Conservation (phyloP, 2,888 invertebrate genomes). For the Troides helena region DNA sequence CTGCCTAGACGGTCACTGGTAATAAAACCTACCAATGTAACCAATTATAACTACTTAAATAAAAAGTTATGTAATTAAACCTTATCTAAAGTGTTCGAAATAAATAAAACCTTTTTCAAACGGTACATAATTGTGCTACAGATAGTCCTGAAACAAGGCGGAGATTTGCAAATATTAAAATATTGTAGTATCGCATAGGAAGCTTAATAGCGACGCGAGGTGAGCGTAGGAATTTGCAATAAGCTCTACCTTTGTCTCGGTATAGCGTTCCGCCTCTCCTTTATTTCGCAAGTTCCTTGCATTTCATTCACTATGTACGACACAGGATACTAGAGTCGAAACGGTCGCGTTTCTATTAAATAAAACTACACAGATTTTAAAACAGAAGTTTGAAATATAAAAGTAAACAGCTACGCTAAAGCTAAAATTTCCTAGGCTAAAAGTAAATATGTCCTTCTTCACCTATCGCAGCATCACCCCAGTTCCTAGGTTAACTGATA, state of each 20-base stretch:
- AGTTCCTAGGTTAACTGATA: no score
- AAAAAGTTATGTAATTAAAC: no score
- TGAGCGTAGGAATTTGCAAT: slow-evolving; percentile 75
- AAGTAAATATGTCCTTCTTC: no score
- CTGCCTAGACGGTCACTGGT: no score
- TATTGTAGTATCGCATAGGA: slow-evolving; percentile 55
- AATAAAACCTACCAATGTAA: no score
- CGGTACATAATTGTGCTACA: background rate
- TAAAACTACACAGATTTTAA: background rate
- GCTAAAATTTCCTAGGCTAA: no score
- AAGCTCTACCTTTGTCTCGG: slow-evolving; percentile 71
- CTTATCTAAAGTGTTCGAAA: no score
- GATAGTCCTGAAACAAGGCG: slow-evolving; percentile 5
- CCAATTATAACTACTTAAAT: no score
- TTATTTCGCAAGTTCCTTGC: slow-evolving; percentile 69
- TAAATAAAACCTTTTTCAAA: background rate
- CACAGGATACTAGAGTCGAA: slow-evolving; percentile 41
- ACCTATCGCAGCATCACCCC: no score
- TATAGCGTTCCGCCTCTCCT: slow-evolving; percentile 50
- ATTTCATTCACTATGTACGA: slow-evolving; percentile 63
- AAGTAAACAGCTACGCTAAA: background rate
- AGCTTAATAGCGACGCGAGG: slow-evolving; percentile 66
- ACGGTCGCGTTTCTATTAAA: slow-evolving; percentile 41
- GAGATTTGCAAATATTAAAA: slow-evolving; percentile 40
- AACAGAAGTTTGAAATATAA: background rate